Evolutionary conservation across 2,888 invertebrate genomes (phyloP), one percentile per base, ranked within the genome.

Genomic region (Labia minor): DNA sequence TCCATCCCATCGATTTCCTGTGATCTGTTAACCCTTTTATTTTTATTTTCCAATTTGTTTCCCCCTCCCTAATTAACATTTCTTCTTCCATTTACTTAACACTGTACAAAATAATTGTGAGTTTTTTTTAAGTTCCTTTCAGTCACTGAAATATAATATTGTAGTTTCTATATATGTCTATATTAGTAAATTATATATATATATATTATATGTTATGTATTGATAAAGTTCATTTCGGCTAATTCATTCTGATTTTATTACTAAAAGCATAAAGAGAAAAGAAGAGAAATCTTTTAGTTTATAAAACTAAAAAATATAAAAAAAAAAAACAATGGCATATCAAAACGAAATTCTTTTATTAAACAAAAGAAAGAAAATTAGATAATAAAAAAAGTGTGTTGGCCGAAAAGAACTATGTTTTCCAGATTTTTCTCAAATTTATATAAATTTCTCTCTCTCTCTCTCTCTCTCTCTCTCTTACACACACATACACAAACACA

Each of bases 131-230:
- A 49, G 49, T 49, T 49, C 49, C 49, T 49, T 49, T 49, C 49
- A 49, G n/a, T 49, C 16, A 49, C 14, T n/a, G 16, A 49, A 49
- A 3, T 49, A 49, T 14, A 14, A 16, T 49, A 49, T 49, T 49
- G 49, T 49, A 49, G 49, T 49, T 49, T 49, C 49, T 49, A 49
- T 26, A n/a, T n/a, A 26, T 49, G 49, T 49, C 49, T 49, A 49
- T 26, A 26, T n/a, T 49, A 16, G 49, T 49, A 49, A 49, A 49
- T 49, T 49, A 49, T 49, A 49, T n/a, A 49, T 49, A 49, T 49
- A 49, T 49, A 49, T 10, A 49, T 49, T 49, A 49, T 16, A 49
- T 49, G 49, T 49, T 49, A 49, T 49, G 49, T 49, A 49, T 49
- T 49, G n/a, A n/a, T 16, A 4, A n/a, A 8, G 49, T 49, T 49